Conservation (phyloP, 2,113 vertebrate genomes). For the Athene noctua region DNA sequence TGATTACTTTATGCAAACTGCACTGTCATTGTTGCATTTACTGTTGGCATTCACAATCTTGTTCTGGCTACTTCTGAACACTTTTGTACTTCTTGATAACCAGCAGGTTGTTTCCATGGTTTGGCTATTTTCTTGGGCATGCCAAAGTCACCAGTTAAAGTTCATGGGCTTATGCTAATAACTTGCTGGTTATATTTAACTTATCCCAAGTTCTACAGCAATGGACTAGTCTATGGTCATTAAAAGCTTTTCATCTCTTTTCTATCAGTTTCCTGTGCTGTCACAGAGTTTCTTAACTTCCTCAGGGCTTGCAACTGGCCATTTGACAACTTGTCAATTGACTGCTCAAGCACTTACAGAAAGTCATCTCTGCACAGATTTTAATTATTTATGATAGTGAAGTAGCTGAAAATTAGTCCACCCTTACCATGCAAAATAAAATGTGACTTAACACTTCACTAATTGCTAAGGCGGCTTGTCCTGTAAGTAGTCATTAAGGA, state of each 20-base stretch:
- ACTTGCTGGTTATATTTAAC: not conserved
- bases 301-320: not conserved
- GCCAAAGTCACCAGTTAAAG: not conserved
- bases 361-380: not conserved
- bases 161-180: not conserved
- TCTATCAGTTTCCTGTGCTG: not conserved
- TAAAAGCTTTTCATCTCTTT: not conserved
- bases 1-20: not conserved
- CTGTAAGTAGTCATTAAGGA: conserved; percentile 23
- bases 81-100: not conserved
- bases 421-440: conserved; percentile 11
- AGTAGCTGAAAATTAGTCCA: conserved; percentile 52
- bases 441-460: conserved; percentile 17
- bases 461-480: conserved; percentile 15
- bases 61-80: not conserved
- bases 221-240: not conserved
- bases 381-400: conserved; percentile 58
- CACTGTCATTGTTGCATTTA: not conserved
- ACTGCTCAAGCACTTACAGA: conserved; percentile 42
- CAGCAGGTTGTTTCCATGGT: not conserved
- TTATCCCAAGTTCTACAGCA: not conserved
- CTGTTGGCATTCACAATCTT: not conserved
- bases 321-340: conserved; percentile 35
- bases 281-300: not conserved
- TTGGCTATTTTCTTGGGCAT: not conserved